Evolutionary conservation across 2,797 vertebrate genomes (phyloP), one percentile per base, ranked within the genome.

Genomic region (Scleropages formosus): DNA sequence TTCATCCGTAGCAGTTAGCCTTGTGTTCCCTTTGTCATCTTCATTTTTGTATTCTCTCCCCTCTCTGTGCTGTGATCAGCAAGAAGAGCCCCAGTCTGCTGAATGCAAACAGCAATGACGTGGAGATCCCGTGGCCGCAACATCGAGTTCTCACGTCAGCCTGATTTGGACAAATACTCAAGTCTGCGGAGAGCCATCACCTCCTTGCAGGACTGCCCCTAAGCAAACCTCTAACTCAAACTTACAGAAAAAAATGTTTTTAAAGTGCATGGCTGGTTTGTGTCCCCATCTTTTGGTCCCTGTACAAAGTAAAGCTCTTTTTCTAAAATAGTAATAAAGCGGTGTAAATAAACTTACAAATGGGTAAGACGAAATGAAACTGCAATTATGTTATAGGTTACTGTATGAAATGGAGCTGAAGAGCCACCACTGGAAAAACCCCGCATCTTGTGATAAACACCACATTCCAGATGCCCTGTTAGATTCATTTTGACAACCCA

Each of bases 91-190:
- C 22, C 74, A 69, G 18, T 74, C 74, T 31, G 74, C 74, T 44
- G 74, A 76, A 66, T 76, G 74, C 58, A 76, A 76, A 60, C 74
- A 76, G 58, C 74, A 76, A 66, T 76, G 59, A 61, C 22, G 59
- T 13, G 74, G 66, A 46, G 46, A 56, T 26, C 11, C 31, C 15
- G 31, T 20, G 0, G 1, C 64, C 11, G 44, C 47, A 13, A 56
- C 47, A 16, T n/a, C 27, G 8, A 61, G 71, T 58, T 39, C 71
- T 39, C 31, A 10, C 44, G 20, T 59, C 64, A 9, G 12, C 16
- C 24, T 8, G 62, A 46, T 47, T 16, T 44, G 11, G 71, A 72
- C 27, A 16, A n/a, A 12, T 26, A 58, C 27, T 61, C n/a, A 20
- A 44, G 58, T 24, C 71, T 72, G 71, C 71, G 3, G 71, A 60